Evolutionary conservation across 1,140 invertebrate species (phyloP), one percentile per base, ranked within the genome.

Genomic region (Drosophila sulfurigaster): DNA sequence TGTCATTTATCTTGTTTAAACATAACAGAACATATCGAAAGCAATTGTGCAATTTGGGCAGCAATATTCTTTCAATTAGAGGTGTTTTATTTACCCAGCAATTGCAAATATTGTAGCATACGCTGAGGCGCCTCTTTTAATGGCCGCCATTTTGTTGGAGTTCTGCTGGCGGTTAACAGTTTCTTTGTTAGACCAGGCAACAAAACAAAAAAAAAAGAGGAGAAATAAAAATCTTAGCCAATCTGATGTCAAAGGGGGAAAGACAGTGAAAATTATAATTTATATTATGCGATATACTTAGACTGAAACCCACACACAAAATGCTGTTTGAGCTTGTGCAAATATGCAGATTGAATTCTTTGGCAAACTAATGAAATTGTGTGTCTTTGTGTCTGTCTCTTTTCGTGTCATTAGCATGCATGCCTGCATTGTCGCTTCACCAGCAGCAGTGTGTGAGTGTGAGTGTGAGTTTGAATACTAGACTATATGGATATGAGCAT

Each of bases 331-430:
- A 66, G 60, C 45, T 51, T 63, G 48, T 59, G 63, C 57, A 59
- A 59, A 74, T 48, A 60, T 68, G 51, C 43, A 75, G 72, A 75
- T 70, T 75, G 65, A 78, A 76, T 76, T 68, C 76, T 75, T 83
- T 83, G 62, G 73, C 63, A 76, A 73, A 68, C 75, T 72, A 83
- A 77, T 80, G 73, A 68, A 80, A 66, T 66, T 68, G 38, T 68
- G 30, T 60, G 41, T 68, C 56, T 56, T 32, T 48, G 16, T 43
- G 30, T 58, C 38, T 45, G 46, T 30, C 49, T 43, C 56, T 60
- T 69, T 67, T 57, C 58, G 60, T 76, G 81, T 76, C 82, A 86
- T 86, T 86, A 86, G 82, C 82, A 86, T 86, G 81, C 81, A 85
- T 72, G 65, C 71, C 74, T 72, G 79, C 63, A 75, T 56, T 63